Conservation (phyloP, 2,113 vertebrate genomes). For the Illadopsis cleaveri region DNA sequence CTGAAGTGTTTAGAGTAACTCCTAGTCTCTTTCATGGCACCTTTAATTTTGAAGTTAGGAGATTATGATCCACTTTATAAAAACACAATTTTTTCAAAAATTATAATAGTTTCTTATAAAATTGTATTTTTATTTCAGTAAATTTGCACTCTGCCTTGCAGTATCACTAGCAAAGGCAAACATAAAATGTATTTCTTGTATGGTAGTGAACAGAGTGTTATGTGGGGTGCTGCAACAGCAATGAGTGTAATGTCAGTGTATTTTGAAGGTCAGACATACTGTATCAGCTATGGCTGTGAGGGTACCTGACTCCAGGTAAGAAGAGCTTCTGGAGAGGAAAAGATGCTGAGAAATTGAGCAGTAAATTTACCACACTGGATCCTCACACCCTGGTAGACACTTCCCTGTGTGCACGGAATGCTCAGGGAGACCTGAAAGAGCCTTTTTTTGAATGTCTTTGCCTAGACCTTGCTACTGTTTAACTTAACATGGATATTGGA, state of each 20-base stretch:
- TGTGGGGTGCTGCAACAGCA: background rate
- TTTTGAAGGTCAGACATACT: background rate
- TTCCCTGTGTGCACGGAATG: background rate
- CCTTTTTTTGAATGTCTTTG: background rate
- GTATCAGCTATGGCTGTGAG: background rate
- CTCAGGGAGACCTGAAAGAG: background rate
- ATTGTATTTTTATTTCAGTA: background rate
- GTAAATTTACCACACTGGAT: background rate
- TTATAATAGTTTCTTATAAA: background rate
- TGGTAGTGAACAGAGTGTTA: background rate
- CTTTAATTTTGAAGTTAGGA: background rate
- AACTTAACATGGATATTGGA: background rate
- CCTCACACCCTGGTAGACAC: background rate
- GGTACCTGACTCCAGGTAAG: background rate
- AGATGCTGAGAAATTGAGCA: background rate
- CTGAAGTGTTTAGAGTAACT: background rate
- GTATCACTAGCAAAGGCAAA: background rate
- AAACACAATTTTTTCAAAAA: accelerated
- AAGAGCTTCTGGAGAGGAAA: background rate
- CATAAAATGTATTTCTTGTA: background rate
- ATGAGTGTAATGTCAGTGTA: background rate
- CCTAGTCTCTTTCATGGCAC: background rate
- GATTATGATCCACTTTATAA: background rate
- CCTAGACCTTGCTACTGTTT: background rate
- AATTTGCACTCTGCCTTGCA: background rate